These are phyloP conservation scores for Dasypogon diadema DNA, from an alignment of 2,888 invertebrate species.

Conservation along the genomic window DNA sequence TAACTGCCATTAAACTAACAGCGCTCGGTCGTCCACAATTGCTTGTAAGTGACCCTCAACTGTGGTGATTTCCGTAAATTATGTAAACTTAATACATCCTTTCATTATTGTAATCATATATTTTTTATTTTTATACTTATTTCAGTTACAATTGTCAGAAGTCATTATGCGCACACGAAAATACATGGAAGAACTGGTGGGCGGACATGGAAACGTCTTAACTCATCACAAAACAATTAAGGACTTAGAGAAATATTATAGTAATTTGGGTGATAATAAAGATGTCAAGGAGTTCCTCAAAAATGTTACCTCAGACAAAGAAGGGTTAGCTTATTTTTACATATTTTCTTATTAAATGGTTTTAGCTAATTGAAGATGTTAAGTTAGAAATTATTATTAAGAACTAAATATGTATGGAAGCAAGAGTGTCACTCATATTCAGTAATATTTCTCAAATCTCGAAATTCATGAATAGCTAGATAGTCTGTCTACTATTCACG, in stretches of 20 bases:
- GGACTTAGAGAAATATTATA: conserved; percentile 87
- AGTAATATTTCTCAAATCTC: not conserved
- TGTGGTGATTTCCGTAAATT: not conserved
- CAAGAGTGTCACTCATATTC: not conserved
- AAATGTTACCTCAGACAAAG: conserved; percentile 90
- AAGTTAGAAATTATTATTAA: not conserved
- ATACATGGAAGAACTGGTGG: conserved; percentile 93
- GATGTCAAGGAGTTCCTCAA: conserved; percentile 90
- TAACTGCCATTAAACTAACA: conserved; percentile 97
- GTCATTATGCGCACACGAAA: conserved; percentile 95
- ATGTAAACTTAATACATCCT: not conserved
- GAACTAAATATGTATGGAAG: not conserved
- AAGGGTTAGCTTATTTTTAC: conserved; percentile 78
- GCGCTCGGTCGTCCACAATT: conserved; percentile 97
- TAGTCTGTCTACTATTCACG: not conserved
- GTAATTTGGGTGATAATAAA: conserved; percentile 80
- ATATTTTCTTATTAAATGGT: not conserved
- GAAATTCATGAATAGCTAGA: not conserved
- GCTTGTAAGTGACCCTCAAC: conserved; percentile 73
- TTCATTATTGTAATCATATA: conserved; percentile 14
- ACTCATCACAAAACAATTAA: conserved; percentile 89
- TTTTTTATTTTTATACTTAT: conserved; percentile 36
- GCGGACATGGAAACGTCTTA: conserved; percentile 87
- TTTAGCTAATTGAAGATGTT: not conserved
- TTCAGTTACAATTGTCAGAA: conserved; percentile 95